Percentiles rank a stretch among this genome's conserved stretches.
phyloP scores from a whole-genome alignment of 1,140 invertebrate genomes.

The Trachymyrmex cornetzi region DNA sequence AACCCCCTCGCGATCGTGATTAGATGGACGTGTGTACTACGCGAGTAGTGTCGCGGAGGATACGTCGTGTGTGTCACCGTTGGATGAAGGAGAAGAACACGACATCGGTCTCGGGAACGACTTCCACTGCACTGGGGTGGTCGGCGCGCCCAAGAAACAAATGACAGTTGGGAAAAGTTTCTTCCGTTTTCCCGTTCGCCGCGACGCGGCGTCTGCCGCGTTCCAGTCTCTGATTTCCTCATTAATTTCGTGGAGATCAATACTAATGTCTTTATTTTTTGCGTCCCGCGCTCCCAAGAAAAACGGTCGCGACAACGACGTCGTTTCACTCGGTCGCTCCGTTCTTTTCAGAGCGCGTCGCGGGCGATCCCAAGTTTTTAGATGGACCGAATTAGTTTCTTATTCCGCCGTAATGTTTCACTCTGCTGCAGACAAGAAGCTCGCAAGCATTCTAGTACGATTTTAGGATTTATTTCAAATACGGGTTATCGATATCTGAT shows the following conservation, averaged over 20 bases:
- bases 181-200: constrained; percentile 71
- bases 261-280: constrained; percentile 81
- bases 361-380: constrained; percentile 36
- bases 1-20: constrained; percentile 38
- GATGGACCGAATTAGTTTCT: constrained; percentile 49
- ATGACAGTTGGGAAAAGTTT: constrained; percentile 82
- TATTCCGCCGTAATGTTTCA: constrained; percentile 30
- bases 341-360: constrained; percentile 43
- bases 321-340: constrained; percentile 48
- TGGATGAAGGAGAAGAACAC: constrained; percentile 36
- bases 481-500: constrained; percentile 24
- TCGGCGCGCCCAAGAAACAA: constrained; percentile 75
- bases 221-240: constrained; percentile 83
- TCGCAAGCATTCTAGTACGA: neutral
- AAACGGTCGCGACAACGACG: constrained; percentile 45
- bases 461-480: constrained; percentile 34
- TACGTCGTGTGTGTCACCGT: constrained; percentile 36
- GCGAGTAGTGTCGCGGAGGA: constrained; percentile 5
- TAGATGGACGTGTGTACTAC: constrained; percentile 53
- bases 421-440: constrained; percentile 4
- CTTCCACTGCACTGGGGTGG: constrained; percentile 15
- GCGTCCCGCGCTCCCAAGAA: constrained; percentile 20
- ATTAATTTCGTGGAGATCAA: constrained; percentile 83
- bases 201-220: constrained; percentile 63
- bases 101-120: constrained; percentile 37